Percentiles rank a stretch among this genome's conserved stretches.
Conservation (phyloP, 2,113 vertebrate genomes). For the Illadopsis cleaveri region DNA sequence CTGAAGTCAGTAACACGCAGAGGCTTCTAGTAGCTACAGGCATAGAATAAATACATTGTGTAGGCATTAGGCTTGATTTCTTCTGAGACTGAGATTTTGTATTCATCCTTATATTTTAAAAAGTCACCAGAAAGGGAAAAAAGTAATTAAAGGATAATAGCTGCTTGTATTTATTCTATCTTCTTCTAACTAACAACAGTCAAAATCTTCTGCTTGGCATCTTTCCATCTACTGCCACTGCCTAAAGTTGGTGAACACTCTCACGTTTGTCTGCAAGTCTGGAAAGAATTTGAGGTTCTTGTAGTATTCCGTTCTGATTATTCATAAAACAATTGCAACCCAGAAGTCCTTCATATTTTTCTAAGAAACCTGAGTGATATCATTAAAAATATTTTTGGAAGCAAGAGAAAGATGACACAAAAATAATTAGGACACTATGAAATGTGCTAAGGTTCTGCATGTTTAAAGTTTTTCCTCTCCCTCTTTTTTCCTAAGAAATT, state of each 20-base stretch:
- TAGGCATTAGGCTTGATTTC: not conserved
- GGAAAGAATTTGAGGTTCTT: not conserved
- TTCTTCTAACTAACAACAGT: not conserved
- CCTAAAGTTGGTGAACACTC: not conserved
- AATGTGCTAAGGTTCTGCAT: conserved; percentile 21
- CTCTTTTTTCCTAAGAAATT: not conserved
- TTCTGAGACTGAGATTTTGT: not conserved
- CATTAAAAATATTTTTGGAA: conserved; percentile 39
- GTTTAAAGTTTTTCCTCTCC: not conserved
- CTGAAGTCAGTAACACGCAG: not conserved
- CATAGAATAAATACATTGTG: not conserved
- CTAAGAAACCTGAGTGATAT: not conserved
- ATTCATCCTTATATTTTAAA: not conserved
- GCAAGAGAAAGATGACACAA: not conserved
- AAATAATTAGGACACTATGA: not conserved
- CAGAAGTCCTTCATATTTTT: not conserved
- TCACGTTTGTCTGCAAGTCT: not conserved
- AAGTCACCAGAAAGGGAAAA: not conserved
- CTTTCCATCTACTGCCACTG: not conserved
- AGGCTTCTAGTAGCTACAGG: not conserved
- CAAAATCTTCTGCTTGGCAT: not conserved
- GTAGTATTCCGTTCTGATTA: not conserved
- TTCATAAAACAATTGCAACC: not conserved
- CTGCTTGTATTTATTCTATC: not conserved
- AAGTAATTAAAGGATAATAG: not conserved